Conservation (phyloP, 2,113 vertebrate genomes). For the Sminthopsis crassicaudata region DNA sequence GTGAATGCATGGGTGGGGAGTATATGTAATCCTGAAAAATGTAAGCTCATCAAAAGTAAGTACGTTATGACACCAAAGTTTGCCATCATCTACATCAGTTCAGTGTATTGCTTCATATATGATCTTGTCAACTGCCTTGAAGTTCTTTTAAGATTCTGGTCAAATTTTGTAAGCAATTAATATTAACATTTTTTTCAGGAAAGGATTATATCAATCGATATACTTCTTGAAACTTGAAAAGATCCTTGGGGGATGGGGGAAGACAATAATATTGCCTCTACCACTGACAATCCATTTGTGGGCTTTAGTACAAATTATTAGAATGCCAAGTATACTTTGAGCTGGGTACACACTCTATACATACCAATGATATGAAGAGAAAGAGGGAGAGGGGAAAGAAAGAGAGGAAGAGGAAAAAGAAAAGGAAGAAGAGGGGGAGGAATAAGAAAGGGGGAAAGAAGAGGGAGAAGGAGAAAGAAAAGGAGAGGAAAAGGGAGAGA, state of each 20-base stretch:
- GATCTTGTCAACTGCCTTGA: slow-evolving; percentile 55
- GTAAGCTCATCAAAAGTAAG: slow-evolving; percentile 66
- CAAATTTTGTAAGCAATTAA: neutral
- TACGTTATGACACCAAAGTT: slow-evolving; percentile 68
- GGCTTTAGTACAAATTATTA: neutral
- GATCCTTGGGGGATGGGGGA: too few species aligned
- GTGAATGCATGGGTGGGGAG: slow-evolving; percentile 62
- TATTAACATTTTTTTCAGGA: neutral
- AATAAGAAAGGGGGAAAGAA: too few species aligned
- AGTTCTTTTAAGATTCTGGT: slow-evolving; percentile 52
- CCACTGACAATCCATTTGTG: neutral
- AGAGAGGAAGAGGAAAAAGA: too few species aligned
- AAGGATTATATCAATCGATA: neutral
- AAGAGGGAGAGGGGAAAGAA: too few species aligned
- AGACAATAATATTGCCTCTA: too few species aligned
- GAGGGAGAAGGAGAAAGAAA: too few species aligned
- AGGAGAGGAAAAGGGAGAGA: too few species aligned
- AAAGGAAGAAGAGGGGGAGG: too few species aligned
- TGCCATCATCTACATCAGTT: slow-evolving; percentile 50
- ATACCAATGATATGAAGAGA: neutral
- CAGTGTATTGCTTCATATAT: slow-evolving; percentile 56
- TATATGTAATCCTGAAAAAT: slow-evolving; percentile 64
- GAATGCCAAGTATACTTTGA: neutral
- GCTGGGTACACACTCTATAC: neutral
- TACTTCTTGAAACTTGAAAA: neutral